Conservation (phyloP, 64 coral and sea anemone genomes). For the Montipora efflorescens region DNA sequence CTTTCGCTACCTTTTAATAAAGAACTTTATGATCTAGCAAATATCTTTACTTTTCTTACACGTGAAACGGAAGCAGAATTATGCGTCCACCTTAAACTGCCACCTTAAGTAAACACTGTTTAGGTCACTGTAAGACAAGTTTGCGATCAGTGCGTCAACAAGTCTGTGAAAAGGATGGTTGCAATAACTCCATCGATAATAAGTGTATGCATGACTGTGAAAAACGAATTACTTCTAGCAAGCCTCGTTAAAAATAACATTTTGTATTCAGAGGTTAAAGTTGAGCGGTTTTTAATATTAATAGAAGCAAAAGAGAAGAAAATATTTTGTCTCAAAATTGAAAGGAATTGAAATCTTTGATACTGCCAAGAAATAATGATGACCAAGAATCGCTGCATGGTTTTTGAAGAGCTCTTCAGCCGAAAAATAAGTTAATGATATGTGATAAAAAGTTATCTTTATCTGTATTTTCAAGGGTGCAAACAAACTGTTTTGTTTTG, state of each 20-base stretch:
- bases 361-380: neutral
- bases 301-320: neutral
- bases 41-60: conserved; percentile 13
- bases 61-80: conserved; percentile 15
- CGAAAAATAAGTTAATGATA: neutral
- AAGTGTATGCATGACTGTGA: neutral
- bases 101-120: conserved; percentile 16
- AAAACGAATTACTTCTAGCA: neutral
- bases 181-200: conserved; percentile 16
- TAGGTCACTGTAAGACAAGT: conserved; percentile 1
- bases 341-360: neutral
- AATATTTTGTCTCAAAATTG: neutral
- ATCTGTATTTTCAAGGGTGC: conserved; percentile 30
- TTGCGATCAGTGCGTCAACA: conserved; percentile 27
- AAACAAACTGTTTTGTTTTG: conserved; percentile 56
- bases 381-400: neutral
- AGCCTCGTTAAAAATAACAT: neutral
- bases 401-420: neutral
- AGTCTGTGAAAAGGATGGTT: conserved; percentile 4
- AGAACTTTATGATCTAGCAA: neutral
- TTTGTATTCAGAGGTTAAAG: neutral
- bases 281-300: neutral
- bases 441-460: neutral
- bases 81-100: conserved; percentile 34
- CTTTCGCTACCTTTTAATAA: conserved; percentile 22